Percentiles rank a stretch among this genome's conserved stretches.
Evolutionary conservation across 2,888 invertebrate genomes (phyloP).

Genomic region (Meiosimyza decipiens): DNA sequence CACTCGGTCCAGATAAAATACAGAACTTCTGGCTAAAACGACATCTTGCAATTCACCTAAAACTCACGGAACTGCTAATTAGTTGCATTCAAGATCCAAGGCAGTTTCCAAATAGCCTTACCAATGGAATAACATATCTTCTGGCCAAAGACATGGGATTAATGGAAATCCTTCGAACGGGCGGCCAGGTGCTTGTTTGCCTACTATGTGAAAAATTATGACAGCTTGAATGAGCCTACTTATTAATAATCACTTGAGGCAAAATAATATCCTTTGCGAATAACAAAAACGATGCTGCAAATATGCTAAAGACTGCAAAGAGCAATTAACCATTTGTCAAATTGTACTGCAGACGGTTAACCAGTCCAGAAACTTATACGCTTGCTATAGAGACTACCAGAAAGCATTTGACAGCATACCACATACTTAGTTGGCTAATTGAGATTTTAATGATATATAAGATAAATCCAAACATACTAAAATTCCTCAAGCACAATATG

Average conservation of each 20-base stretch:
- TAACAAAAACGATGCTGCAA: slow-evolving; percentile 36
- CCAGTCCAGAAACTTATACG: slow-evolving; percentile 1
- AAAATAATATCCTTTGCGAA: slow-evolving; percentile 34
- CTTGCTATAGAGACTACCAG: slow-evolving; percentile 37
- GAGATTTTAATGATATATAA: slow-evolving; percentile 32
- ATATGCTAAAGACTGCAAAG: slow-evolving; percentile 33
- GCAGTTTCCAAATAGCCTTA: neutral
- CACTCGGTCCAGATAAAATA: slow-evolving; percentile 2
- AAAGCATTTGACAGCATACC: slow-evolving; percentile 39
- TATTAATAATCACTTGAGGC: slow-evolving; percentile 28
- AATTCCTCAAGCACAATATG: slow-evolving; percentile 28
- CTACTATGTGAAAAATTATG: slow-evolving; percentile 33
- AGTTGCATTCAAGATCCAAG: slow-evolving; percentile 1
- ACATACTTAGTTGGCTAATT: slow-evolving; percentile 34
- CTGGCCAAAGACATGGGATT: slow-evolving; percentile 8
- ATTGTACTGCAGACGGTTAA: slow-evolving; percentile 23
- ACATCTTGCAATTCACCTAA: slow-evolving; percentile 5
- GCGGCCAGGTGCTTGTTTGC: slow-evolving; percentile 31
- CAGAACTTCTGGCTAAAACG: slow-evolving; percentile 25
- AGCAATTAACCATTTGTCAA: slow-evolving; percentile 34
- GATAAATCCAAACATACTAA: slow-evolving; percentile 29
- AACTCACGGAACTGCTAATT: slow-evolving; percentile 15
- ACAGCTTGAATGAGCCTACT: slow-evolving; percentile 24
- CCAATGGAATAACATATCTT: slow-evolving; percentile 9
- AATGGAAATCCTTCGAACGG: neutral